phyloP scores from a whole-genome alignment of 2,113 vertebrate genomes.

The Ifrita kowaldi region DNA sequence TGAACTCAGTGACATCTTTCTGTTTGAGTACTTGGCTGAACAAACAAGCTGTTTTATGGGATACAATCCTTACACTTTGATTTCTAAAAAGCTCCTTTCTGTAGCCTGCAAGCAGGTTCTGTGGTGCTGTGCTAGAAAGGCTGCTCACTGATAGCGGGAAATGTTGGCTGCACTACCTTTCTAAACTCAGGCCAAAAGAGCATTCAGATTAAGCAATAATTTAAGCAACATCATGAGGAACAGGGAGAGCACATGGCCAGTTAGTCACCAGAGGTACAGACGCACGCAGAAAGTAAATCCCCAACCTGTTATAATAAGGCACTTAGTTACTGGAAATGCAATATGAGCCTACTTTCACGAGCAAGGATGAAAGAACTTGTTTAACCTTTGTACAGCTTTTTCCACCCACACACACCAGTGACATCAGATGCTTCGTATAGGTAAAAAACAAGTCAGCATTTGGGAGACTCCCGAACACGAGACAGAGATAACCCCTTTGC shows the following conservation, averaged over 20 bases:
- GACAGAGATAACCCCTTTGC: conserved; percentile 5
- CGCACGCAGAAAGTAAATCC: neutral
- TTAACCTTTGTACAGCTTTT: conserved; percentile 60
- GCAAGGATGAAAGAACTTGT: conserved; percentile 53
- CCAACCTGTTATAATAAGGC: conserved; percentile 15
- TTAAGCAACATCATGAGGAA: conserved; percentile 12
- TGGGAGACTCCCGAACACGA: conserved; percentile 12
- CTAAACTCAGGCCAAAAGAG: neutral
- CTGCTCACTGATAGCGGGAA: neutral
- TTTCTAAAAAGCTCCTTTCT: neutral
- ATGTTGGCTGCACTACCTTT: neutral
- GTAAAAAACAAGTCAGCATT: conserved; percentile 62
- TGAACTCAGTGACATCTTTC: neutral
- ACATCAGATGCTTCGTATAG: conserved; percentile 30
- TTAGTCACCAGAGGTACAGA: conserved; percentile 27
- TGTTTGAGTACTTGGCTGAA: neutral
- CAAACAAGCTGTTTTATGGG: neutral
- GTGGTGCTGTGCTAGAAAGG: neutral
- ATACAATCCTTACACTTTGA: neutral
- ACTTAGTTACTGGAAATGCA: conserved; percentile 51
- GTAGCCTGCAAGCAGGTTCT: neutral
- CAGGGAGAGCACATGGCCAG: neutral
- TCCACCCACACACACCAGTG: conserved; percentile 17
- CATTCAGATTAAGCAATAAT: conserved; percentile 22
- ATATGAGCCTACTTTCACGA: neutral